Base-by-base conservation (phyloP, 2,113 vertebrate species). In the Suricata suricatta region DNA sequence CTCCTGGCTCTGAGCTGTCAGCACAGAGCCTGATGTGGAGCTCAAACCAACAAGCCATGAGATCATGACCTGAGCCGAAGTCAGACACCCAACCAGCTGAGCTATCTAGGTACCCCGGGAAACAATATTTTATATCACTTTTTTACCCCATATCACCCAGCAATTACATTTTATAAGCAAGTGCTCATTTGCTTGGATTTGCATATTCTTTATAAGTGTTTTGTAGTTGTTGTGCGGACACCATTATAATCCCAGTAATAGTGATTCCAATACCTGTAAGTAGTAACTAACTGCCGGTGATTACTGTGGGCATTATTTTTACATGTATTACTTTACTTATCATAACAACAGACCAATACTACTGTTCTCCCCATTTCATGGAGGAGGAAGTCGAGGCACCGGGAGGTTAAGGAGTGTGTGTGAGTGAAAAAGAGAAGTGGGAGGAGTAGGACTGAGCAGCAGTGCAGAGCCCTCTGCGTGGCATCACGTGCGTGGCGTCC, bases 391-490 rank as follows among this genome's bases (percentile, higher is more conserved):
- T 13, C 35, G n/a, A 87, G 63, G 60, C 44, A 29, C 23, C 41
- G 44, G 47, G 5, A 35, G 9, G 12, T 25, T 54, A 35, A 27
- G 10, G 38, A 63, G 16, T 16, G 7, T 69, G 31, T 19, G 10
- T 50, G 64, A 77, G n/a, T 5, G 9, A 44, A 5, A 12, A 38
- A 15, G 54, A 11, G 52, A 47, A 41, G 17, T 15, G 47, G 16
- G 4, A 23, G 29, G 21, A 29, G 15, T 6, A 2, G 11, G 35
- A 52, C 41, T 80, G 19, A 35, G 88, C 7, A 76, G 27, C 44
- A 29, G 7, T 0, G 0, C 29, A 23, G 50, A 71, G 69, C 7
- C 6, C 33, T 31, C 14, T 4, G 0, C 0, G 3, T 7, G 25
- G 21, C 10, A 13, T 54, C 38, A 10, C 27, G 3, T 4, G 57